Base-by-base conservation (phyloP, 1,140 invertebrate species). In the Wiebesia pumilae region DNA sequence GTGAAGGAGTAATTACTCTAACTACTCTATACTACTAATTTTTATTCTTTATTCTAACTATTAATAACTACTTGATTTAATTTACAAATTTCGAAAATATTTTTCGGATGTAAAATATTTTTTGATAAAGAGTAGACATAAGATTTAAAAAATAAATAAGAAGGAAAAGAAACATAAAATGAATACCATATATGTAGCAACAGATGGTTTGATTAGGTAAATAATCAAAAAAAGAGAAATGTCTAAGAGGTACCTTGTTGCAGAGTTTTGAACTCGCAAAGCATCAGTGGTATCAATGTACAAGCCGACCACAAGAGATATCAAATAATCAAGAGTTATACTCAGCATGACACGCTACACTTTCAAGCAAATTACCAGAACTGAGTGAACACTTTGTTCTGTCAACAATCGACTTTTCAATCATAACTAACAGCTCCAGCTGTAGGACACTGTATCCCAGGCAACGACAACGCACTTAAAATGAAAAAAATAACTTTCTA, bases 361-460 rank as follows among this genome's bases (percentile, higher is more conserved):
- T 35, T 21, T 33, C 71, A 69, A 83, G 71, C 71, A 73, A 75
- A 58, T 83, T 58, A 83, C 33, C 9, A 7, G 14, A 51, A 92
- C 89, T 91, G 89, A 92, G 88, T 90, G 91, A 92, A 86, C 91
- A 90, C 90, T 91, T 92, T 92, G 91, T 92, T 89, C 90, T 86
- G 86, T 88, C 88, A 91, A 92, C 91, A 91, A 91, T 92, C 89
- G 88, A 90, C 91, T 90, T 91, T 90, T 90, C 87, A 91, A 92
- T 91, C 90, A 89, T 54, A 81, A 67, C 33, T 9, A 47, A 30
- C 38, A 58, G 75, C 4, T 73, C 35, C 12, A 71, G 62, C 16
- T 71, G 33, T 73, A 73, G 35, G 21, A 21, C 21, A 40, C 10
- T 73, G 21, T 35, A 73, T 19, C 21, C 10, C 21, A 24, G 21